Conservation (phyloP, 2,113 vertebrate genomes). For the rat (Rattus norvegicus) region GRCr8 NC_086019.1:109010001-109010500, state of each 20-base stretch:
- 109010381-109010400: background rate
- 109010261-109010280: background rate
- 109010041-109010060: background rate
- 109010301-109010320: background rate
- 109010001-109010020: background rate
- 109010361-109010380: background rate
- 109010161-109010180: background rate
- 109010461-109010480: background rate
- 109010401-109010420: background rate
- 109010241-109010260: background rate
- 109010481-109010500: background rate
- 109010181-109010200: background rate
- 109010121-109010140: background rate
- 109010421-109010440: background rate
- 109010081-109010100: fast-evolving
- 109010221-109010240: background rate
- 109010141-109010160: background rate
- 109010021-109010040: background rate
- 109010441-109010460: background rate
- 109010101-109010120: background rate
- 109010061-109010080: fast-evolving
- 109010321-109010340: background rate
- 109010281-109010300: background rate
- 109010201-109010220: background rate
- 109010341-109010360: background rate